Base-by-base conservation (phyloP, 2,888 invertebrate genomes). In the Plutella xylostella region DNA sequence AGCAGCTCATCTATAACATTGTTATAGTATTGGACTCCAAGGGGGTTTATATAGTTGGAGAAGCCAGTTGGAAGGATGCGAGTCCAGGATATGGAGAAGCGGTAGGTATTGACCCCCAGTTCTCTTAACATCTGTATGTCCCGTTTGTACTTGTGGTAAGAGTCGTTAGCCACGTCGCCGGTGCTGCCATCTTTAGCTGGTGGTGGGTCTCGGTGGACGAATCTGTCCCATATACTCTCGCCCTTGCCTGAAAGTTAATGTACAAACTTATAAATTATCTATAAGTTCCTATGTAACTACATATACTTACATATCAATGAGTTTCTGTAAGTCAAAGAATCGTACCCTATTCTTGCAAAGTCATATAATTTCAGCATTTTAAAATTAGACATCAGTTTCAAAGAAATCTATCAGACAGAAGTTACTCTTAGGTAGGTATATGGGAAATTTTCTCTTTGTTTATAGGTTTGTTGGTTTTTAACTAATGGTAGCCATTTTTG, bases 81-180 rank as follows among this genome's bases (percentile, higher is more conserved):
- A 0, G 86, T 55, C 90, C 90, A 90, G 1, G 88, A 80, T 41
- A 88, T 66, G 1, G 87, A 87, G 55, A 88, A 87, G 45, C 87
- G 64, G 54, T 87, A 87, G 53, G 74, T 75, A 45, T 86, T 66
- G 0, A 86, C 79, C 0, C 82, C 84, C 0, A 86, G 53, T 45
- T 83, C 70, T n/a, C 72, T 58, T 4, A 85, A 43, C 62, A 85
- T 68, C 45, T 75, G 66, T 2, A 86, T 75, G 45, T 86, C 86
- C 30, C 89, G 82, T 50, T 80, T 72, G 55, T 85, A 87, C 45
- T 84, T 79, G 58, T 88, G 79, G 59, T 90, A 91, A 1, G 89
- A 89, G 67, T 91, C 88, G 20, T 88, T 83, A 0, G 90, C 88
- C 0, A 87, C 67, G 45, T 91, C 89, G 0, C 89, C 91, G 37